Evolutionary conservation across 2,113 vertebrate species (phyloP).

Genomic region (Zosterops borbonicus): DNA sequence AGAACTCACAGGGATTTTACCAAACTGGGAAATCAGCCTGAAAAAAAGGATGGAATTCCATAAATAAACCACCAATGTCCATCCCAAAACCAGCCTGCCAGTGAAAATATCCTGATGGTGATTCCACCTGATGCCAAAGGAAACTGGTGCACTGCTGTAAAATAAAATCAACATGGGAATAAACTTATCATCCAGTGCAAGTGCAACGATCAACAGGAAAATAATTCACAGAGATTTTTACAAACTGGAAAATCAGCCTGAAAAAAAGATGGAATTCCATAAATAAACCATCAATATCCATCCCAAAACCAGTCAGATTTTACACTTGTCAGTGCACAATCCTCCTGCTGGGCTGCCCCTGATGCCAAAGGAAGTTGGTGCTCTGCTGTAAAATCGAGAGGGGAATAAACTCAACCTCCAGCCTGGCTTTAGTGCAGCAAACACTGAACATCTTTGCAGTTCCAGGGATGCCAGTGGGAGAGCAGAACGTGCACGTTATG

Average conservation of each 20-base stretch:
- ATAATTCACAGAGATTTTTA: neutral
- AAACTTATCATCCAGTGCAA: neutral
- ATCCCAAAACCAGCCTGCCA: accelerated
- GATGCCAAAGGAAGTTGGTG: neutral
- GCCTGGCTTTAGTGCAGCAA: neutral
- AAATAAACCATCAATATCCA: neutral
- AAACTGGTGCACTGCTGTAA: neutral
- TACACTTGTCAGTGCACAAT: neutral
- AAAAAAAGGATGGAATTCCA: neutral
- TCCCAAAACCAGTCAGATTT: neutral
- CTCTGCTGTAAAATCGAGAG: neutral
- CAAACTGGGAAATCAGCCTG: neutral
- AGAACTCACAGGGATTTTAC: neutral
- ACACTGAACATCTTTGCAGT: neutral
- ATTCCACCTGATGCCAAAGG: neutral
- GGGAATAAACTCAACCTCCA: neutral
- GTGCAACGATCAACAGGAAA: neutral
- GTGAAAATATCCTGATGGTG: neutral
- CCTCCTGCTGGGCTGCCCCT: neutral
- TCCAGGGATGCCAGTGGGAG: neutral
- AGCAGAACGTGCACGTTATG: neutral
- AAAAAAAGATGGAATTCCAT: neutral
- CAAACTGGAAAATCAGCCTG: neutral
- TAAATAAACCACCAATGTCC: neutral
- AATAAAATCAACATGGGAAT: neutral